Base-by-base conservation (phyloP, 2,113 vertebrate genomes). In the Psilopogon haemacephalus region DNA sequence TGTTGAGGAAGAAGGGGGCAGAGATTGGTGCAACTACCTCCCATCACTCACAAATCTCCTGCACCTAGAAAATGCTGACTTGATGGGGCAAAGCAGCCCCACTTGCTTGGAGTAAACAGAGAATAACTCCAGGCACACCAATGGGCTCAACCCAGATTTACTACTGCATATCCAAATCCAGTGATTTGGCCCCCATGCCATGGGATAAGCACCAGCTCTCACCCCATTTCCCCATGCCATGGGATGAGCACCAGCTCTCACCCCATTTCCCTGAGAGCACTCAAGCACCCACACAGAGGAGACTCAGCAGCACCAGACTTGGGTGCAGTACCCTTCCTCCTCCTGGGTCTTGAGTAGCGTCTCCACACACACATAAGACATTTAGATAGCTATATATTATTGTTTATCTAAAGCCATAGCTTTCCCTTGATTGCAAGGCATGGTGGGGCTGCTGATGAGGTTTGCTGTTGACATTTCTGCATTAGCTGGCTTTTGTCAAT, bases 401-500 rank as follows among this genome's bases (percentile, higher is more conserved):
- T 97, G 97, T 97, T 98, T 97, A 96, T 86, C 32, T 35, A 95
- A 95, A 87, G 92, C 80, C 73, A 77, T 74, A 81, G 96, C 80
- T 86, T 91, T 80, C 38, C 64, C 95, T 90, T 96, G 97, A 97
- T 96, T 97, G 96, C 97, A 77, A 95, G 58, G 93, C 97, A 91
- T 93, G 75, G 92, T 95, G 85, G 92, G 91, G 90, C 96, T 91
- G 95, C 96, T 96, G 94, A 95, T 95, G 97, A 97, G 97, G 96
- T 94, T 95, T 95, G 95, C 97, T 96, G 97, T 97, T 97, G 97
- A 97, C 97, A 97, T 97, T 97, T 98, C 97, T 95, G 90, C 97
- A 97, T 95, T 97, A 97, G 97, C 97, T 95, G 97, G 96, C 97
- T 98, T 97, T 97, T 97, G 97, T 98, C 98, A 97, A 92, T 95